Conservation (phyloP, 2,888 invertebrate genomes). For the Acleris laterana region DNA sequence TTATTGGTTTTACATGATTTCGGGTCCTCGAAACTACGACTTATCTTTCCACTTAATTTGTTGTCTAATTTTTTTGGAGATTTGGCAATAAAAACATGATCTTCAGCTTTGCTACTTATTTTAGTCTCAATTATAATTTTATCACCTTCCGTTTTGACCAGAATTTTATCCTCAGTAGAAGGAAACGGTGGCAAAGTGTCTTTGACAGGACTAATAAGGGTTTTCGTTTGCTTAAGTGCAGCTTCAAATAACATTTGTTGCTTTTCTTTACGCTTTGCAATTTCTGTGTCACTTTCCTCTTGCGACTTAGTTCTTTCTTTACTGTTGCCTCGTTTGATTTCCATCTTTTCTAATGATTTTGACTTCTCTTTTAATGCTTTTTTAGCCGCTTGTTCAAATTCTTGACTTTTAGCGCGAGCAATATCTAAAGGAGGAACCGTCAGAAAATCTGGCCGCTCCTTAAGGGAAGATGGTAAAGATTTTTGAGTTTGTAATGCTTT, state of each 20-base stretch:
- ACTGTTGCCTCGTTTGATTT: conserved; percentile 82
- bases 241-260: conserved; percentile 91
- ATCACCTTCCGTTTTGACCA: conserved; percentile 89
- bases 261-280: conserved; percentile 89
- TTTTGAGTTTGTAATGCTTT: conserved; percentile 81
- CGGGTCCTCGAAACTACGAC: conserved; percentile 86
- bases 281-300: conserved; percentile 89
- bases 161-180: conserved; percentile 89
- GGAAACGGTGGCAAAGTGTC: conserved; percentile 89
- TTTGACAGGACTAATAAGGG: conserved; percentile 89
- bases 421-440: conserved; percentile 83
- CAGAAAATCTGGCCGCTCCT: conserved; percentile 80
- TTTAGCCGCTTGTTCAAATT: conserved; percentile 82
- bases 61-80: conserved; percentile 89
- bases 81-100: conserved; percentile 90
- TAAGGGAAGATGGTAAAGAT: conserved; percentile 81
- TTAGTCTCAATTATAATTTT: conserved; percentile 89
- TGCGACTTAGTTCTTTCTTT: conserved; percentile 89
- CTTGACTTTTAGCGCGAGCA: conserved; percentile 85
- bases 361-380: conserved; percentile 87
- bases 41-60: conserved; percentile 83
- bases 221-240: conserved; percentile 90
- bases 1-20: conserved; percentile 81
- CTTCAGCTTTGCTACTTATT: conserved; percentile 89
- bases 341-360: conserved; percentile 87